phyloP scores from a whole-genome alignment of 2,888 invertebrate species.

The Omphaloscelis lunosa region DNA sequence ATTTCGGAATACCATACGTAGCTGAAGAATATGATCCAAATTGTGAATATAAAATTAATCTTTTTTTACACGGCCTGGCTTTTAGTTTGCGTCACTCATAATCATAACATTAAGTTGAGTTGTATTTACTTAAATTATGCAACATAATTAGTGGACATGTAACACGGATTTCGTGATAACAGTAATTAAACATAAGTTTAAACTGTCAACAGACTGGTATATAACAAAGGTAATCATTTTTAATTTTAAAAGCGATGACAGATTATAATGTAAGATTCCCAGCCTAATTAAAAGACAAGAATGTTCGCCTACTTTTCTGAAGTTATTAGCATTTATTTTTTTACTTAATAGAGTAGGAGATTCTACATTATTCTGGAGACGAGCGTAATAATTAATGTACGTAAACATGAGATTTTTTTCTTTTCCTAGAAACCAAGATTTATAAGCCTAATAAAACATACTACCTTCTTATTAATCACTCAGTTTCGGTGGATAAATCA shows the following conservation, averaged over 20 bases:
- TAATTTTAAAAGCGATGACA: conserved; percentile 25
- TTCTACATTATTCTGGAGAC: conserved; percentile 25
- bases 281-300: conserved; percentile 27
- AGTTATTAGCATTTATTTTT: conserved; percentile 29
- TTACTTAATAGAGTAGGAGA: background rate
- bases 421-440: background rate
- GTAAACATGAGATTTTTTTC: background rate
- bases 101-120: conserved; percentile 9
- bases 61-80: background rate
- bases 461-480: background rate
- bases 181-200: conserved; percentile 48
- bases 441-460: background rate
- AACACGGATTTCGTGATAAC: conserved; percentile 51
- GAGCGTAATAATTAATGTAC: conserved; percentile 18
- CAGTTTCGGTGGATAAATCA: background rate
- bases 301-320: conserved; percentile 4
- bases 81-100: conserved; percentile 13
- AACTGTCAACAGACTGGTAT: conserved; percentile 53
- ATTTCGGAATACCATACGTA: no score
- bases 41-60: background rate
- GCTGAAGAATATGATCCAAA: background rate
- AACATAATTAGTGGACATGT: conserved; percentile 32
- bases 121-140: conserved; percentile 23
- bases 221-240: conserved; percentile 29
- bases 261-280: conserved; percentile 17